phyloP scores from a whole-genome alignment of 1,140 invertebrate species.

The Drosophila pachea region DNA sequence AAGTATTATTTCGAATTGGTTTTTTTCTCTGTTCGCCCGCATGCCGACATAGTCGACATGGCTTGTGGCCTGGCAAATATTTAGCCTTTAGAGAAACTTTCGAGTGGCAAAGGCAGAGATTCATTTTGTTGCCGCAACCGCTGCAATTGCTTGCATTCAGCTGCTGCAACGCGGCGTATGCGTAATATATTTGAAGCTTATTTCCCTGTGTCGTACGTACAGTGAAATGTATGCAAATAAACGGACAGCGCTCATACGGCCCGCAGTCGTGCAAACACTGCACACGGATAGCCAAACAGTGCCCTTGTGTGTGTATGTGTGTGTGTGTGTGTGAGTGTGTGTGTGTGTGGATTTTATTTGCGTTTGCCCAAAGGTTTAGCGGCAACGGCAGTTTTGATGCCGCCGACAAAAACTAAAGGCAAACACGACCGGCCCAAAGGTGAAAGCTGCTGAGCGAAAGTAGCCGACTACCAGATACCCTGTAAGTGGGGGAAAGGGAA shows the following conservation, averaged over 20 bases:
- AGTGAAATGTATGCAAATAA: constrained; percentile 59
- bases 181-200: constrained; percentile 41
- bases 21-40: background rate
- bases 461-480: background rate
- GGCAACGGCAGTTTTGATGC: constrained; percentile 61
- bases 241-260: constrained; percentile 15
- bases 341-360: constrained; percentile 50
- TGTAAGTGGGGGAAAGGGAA: background rate
- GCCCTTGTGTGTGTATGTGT: constrained; percentile 26
- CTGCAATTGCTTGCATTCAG: background rate
- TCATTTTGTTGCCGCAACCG: constrained; percentile 13
- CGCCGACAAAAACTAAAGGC: constrained; percentile 39
- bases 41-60: background rate
- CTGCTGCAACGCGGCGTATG: constrained; percentile 32
- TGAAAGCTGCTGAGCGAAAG: background rate
- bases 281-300: constrained; percentile 53
- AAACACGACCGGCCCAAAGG: constrained; percentile 24
- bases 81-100: constrained; percentile 8
- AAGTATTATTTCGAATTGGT: background rate
- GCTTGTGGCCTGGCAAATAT: background rate
- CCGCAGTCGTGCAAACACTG: constrained; percentile 41
- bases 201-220: constrained; percentile 9
- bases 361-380: constrained; percentile 61
- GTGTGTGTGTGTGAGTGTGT: background rate
- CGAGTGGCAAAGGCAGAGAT: background rate